Percentiles rank a stretch among this genome's conserved stretches.
Conservation (phyloP, 1,140 invertebrate species). For the Drosophila oshimai region DNA sequence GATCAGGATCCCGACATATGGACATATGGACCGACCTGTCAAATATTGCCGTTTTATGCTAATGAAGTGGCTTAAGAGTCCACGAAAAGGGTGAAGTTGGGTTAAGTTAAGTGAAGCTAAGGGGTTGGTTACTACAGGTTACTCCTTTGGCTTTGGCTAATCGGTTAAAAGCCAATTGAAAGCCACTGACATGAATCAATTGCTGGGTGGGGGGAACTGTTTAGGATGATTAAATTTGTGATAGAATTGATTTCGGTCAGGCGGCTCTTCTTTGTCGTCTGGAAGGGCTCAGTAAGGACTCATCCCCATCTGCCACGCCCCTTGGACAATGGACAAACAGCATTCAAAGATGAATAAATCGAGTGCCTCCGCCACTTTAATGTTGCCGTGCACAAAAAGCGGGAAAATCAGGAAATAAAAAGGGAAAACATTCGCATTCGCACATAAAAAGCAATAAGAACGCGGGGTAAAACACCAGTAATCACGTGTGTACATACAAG, state of each 20-base stretch:
- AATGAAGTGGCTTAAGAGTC: constrained; percentile 54
- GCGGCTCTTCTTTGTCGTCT: constrained; percentile 27
- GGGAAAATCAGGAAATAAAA: constrained; percentile 3
- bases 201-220: constrained; percentile 43
- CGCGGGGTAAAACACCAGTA: constrained; percentile 62
- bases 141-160: constrained; percentile 24
- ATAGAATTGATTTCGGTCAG: constrained; percentile 64
- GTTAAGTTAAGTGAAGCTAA: constrained; percentile 21
- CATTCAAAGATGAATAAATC: constrained; percentile 40
- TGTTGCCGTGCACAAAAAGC: constrained; percentile 42
- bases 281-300: no score
- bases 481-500: constrained; percentile 74
- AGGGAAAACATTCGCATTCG: constrained; percentile 39
- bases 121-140: background rate
- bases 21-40: constrained; percentile 47
- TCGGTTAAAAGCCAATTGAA: constrained; percentile 78
- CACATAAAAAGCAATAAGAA: constrained; percentile 70
- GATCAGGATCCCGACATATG: constrained; percentile 30
- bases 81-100: no score
- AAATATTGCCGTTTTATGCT: constrained; percentile 70
- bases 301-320: background rate
- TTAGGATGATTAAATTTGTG: constrained; percentile 79
- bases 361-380: constrained; percentile 42
- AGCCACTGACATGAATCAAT: constrained; percentile 76
- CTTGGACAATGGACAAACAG: background rate